A percentile compares a stretch with the other conserved stretches of the same genome.
These are phyloP conservation scores for Cryptocheilus praepositus DNA, from an alignment of 2,888 invertebrate species.

Conservation along the genomic window DNA sequence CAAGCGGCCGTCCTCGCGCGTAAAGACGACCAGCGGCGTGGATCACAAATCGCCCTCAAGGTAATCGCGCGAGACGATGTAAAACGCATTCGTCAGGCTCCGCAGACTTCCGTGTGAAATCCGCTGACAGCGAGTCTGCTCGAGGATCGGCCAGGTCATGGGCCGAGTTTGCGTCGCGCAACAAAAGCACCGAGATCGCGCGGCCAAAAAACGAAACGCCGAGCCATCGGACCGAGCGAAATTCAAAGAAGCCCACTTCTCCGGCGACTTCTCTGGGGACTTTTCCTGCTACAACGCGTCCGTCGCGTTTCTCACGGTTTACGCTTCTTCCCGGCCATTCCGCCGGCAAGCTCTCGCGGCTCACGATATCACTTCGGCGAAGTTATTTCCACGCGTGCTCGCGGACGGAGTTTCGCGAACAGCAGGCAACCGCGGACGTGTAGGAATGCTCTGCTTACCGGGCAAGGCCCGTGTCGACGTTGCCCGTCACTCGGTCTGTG, in stretches of 20 bases:
- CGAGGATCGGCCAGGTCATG: neutral
- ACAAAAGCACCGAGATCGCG: too few species aligned
- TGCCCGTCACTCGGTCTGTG: constrained; percentile 57
- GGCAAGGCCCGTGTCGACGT: constrained; percentile 37
- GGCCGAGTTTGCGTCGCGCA: too few species aligned
- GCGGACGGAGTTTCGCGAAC: neutral
- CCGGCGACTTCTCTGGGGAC: too few species aligned
- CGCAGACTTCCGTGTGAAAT: constrained; percentile 46
- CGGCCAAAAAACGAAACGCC: too few species aligned
- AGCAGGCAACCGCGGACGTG: constrained; percentile 53
- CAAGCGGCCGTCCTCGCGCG: constrained; percentile 36
- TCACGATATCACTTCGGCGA: too few species aligned
- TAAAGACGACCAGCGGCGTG: neutral
- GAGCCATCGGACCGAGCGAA: too few species aligned
- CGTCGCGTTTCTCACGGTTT: too few species aligned
- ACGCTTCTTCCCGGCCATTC: too few species aligned
- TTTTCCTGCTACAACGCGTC: too few species aligned
- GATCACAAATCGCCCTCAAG: constrained; percentile 31
- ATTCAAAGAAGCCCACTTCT: too few species aligned
- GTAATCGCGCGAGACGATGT: constrained; percentile 57
- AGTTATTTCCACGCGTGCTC: too few species aligned
- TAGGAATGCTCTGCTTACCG: constrained; percentile 57
- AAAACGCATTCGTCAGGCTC: constrained; percentile 61
- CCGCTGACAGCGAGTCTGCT: constrained; percentile 13
- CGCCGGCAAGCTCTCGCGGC: too few species aligned